Base-by-base conservation (phyloP, 2,113 vertebrate genomes). In the Leptosomus discolor region DNA sequence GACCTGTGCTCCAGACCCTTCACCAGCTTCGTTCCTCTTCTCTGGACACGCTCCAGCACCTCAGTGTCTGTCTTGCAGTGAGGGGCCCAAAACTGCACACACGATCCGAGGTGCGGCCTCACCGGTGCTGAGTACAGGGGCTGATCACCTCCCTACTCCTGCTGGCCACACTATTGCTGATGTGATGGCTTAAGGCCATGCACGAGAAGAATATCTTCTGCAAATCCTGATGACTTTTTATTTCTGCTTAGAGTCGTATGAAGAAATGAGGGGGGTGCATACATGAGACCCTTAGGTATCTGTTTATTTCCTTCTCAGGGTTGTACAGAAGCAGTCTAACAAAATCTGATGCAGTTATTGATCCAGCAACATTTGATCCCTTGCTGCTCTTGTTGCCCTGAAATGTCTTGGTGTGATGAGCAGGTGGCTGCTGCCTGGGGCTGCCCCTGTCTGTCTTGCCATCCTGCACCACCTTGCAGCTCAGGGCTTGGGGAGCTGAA, bases 231-330 rank as follows among this genome's bases (percentile, higher is more conserved):
- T 4, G 6, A 41, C 14, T 9, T 8, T 45, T 86, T 63, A n/a
- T 48, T 84, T 88, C 68, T 94, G 29, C 73, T 41, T 53, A 81
- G 63, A 58, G 46, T 5, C 78, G 46, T 10, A 63, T 15, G 36
- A 87, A 83, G 50, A 65, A 81, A 45, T 11, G 6, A 60, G 8
- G 12, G 5, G 5, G 2, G 3, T 43, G 32, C 30, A 29, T 8
- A 64, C 13, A 30, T 0, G 4, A 75, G 23, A 41, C 9, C 17
- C 15, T 56, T 58, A 45, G 0, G 0, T 76, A 41, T 46, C 41
- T 65, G 15, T 82, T 60, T 36, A 17, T 46, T 56, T 89, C 60
- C 43, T 81, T 46, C 58, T 58, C 15, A 3, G 34, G 19, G 12
- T 21, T 60, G 27, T 45, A 73, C 3, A 32, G 43, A 77, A 84